Evolutionary conservation across 2,113 vertebrate species (phyloP).

Genomic region (Damaliscus lunatus): DNA sequence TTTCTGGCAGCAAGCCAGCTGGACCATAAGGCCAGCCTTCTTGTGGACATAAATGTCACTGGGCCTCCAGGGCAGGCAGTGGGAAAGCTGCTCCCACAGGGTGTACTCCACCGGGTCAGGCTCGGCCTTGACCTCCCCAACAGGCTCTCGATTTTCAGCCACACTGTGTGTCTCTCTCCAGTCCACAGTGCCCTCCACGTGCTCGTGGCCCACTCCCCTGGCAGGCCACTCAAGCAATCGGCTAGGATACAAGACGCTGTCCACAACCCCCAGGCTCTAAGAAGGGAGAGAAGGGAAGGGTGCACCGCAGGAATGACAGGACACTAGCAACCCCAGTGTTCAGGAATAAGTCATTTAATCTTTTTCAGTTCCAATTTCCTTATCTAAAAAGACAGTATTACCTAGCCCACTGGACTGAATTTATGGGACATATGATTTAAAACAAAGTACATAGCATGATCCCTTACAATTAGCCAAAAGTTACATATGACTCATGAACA

Average conservation of each 20-base stretch:
- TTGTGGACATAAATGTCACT: constrained; percentile 93
- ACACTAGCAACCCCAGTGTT: background rate
- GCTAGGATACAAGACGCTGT: fast-evolving
- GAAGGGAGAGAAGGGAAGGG: background rate
- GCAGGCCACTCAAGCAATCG: background rate
- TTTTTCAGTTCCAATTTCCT: background rate
- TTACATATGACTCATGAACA: background rate
- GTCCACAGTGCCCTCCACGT: background rate
- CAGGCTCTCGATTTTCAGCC: constrained; percentile 62
- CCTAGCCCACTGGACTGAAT: background rate
- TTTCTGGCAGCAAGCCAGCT: constrained; percentile 91
- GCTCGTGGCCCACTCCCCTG: background rate
- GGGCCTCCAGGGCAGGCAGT: constrained; percentile 86
- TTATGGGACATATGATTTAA: background rate
- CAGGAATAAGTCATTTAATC: background rate
- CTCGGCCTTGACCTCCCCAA: constrained; percentile 64
- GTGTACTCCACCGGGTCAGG: constrained; percentile 88
- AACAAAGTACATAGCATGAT: background rate
- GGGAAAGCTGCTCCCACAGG: constrained; percentile 87
- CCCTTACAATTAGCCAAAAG: background rate
- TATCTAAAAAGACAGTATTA: constrained; percentile 18
- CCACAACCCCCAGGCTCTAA: background rate
- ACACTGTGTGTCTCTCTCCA: background rate
- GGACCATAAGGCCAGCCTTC: constrained; percentile 92
- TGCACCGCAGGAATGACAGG: fast-evolving